Base-by-base conservation (phyloP, 2,797 vertebrate species). In the Sebastes trivittatus region DNA sequence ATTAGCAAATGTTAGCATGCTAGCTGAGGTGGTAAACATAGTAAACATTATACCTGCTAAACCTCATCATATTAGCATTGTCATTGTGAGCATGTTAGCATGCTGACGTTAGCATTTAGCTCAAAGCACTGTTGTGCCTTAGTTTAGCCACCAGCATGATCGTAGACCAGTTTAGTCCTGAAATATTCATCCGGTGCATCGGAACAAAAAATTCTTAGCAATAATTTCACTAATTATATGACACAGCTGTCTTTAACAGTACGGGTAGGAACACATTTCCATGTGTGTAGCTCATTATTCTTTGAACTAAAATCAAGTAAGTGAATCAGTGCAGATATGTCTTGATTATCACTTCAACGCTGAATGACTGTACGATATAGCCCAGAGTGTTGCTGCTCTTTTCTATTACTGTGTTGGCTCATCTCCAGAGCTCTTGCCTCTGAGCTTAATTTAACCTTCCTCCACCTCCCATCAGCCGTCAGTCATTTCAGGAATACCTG, bases 401-500 rank as follows among this genome's bases (percentile, higher is more conserved):
- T 71, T 52, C 27, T 27, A 4, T 38, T 42, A 27, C 22, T 66
- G 25, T 14, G 34, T 18, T 84, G 75, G 56, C 71, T 59, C 27
- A 8, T 59, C 2, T 81, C 65, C 81, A 82, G 23, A 16, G 11
- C 18, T 63, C 36, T 72, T 80, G 64, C 62, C 69, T 71, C 25
- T 59, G 8, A 88, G 76, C 75, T 78, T 2, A 76, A 74, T 36
- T 79, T 71, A 54, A 61, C 63, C 75, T 63, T 63, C 11, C 38
- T 71, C 55, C 56, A 55, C 81, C 65, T 75, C 60, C 66, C 30
- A 68, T 58, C 68, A 56, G 34, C 62, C 2, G 11, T 63, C 68
- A 78, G 22, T 75, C 69, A 42, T 52, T 75, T 61, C 59, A 80
- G 65, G 27, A n/a, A 36, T 52, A 77, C 72, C n/a, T 86, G 86